Base-by-base conservation (phyloP, 2,113 vertebrate species). In the Brienomyrus longianalis region DNA sequence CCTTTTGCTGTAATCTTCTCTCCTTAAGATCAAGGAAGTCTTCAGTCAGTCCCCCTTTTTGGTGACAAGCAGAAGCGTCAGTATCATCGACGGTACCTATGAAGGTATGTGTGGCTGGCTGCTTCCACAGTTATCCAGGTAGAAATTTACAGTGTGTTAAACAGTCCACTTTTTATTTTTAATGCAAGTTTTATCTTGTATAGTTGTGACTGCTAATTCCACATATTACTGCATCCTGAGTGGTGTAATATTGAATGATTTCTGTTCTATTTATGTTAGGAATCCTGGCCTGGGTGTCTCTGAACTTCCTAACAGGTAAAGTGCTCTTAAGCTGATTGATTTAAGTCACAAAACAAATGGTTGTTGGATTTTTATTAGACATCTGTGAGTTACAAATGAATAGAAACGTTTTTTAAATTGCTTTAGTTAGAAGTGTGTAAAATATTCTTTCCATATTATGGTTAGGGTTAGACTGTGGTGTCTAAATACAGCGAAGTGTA, bases 241-340 rank as follows among this genome's bases (percentile, higher is more conserved):
- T 10, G 23, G 45, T 11, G 45, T 43, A 45, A 35, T 35, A 70
- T 70, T 13, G 31, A 70, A 70, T 70, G 47, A 89, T 91, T 90
- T 89, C 51, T 92, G 5, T 91, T 62, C 50, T 15, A 83, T 90
- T 90, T 93, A 66, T 93, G 93, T 19, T 90, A 99, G 98, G 98
- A 92, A 95, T 99, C 94, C 95, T 99, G 94, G 98, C 98, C 74
- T 99, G 98, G 98, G 95, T 99, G 92, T 97, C 98, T 90, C 92
- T 99, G 93, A 99, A 99, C 94, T 98, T 97, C 92, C 94, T 99
- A 92, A 98, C 97, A 96, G 98, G 98, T 98, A 95, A 93, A 93
- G 83, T 7, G 52, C 74, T n/a, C 3, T n/a, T 88, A 48, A 84
- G 23, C 45, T 47, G 83, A 47, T 10, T 84, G 19, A 47, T 48